Conservation (phyloP, 2,797 vertebrate species). For the Crocodylus rhombifer region DNA sequence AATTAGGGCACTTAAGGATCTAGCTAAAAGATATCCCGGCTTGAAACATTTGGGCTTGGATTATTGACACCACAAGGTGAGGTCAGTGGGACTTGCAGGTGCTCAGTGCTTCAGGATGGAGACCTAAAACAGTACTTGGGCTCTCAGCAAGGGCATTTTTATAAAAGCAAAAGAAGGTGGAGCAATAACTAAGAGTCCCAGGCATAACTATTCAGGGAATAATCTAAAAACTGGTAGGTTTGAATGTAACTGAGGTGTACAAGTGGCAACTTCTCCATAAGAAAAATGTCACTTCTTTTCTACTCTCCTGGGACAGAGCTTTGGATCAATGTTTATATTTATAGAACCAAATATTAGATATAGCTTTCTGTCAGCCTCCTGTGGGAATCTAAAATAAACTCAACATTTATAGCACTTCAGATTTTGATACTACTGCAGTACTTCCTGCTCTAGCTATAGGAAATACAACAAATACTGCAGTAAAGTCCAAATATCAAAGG, state of each 20-base stretch:
- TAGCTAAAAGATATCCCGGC: neutral
- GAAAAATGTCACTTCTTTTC: conserved; percentile 21
- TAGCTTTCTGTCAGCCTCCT: conserved; percentile 21
- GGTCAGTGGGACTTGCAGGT: neutral
- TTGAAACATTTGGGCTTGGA: neutral
- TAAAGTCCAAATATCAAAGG: conserved; percentile 41
- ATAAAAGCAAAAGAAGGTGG: neutral
- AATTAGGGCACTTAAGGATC: neutral
- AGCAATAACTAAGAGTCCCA: neutral
- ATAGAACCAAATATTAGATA: conserved; percentile 29
- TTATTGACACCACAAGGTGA: neutral
- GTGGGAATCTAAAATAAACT: neutral
- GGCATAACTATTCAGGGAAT: neutral
- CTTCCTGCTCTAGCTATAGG: conserved; percentile 23
- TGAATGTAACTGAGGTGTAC: neutral
- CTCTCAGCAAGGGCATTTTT: neutral
- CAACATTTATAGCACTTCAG: neutral
- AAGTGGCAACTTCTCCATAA: neutral
- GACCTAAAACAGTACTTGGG: neutral
- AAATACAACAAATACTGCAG: conserved; percentile 40
- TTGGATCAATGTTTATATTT: conserved; percentile 61
- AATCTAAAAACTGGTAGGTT: neutral
- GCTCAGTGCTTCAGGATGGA: neutral
- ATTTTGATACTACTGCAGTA: conserved; percentile 59
- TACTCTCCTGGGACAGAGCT: neutral